Percentiles rank a stretch among this genome's conserved stretches.
Conservation (phyloP, 2,113 vertebrate genomes). For the Phyllostomus hastatus region DNA sequence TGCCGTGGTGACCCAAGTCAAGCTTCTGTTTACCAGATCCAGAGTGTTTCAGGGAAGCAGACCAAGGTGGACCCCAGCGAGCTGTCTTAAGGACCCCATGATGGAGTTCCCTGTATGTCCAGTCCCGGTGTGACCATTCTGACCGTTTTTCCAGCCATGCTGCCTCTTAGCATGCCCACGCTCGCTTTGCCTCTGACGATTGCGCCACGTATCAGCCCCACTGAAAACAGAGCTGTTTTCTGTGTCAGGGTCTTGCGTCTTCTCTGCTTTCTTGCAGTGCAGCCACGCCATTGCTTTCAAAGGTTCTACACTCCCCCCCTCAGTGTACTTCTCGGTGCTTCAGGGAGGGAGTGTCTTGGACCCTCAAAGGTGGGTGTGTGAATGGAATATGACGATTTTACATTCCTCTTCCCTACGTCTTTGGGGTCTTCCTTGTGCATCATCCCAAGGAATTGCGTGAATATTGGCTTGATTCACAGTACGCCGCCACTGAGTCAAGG, state of each 20-base stretch:
- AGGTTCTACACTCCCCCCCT: background rate
- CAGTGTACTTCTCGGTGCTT: background rate
- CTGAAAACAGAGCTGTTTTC: background rate
- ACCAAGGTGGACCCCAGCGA: background rate
- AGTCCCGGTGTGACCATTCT: no score
- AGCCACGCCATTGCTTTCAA: background rate
- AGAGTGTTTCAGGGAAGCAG: background rate
- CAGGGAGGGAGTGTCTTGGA: background rate
- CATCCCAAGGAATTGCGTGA: background rate
- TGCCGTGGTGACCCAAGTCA: background rate
- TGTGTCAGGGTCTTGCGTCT: background rate
- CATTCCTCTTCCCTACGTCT: background rate
- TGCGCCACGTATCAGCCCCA: background rate
- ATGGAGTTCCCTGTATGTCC: background rate
- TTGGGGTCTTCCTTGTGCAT: background rate
- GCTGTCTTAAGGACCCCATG: background rate
- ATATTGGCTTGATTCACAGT: background rate
- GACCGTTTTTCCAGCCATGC: background rate
- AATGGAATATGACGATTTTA: background rate
- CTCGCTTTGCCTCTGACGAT: background rate
- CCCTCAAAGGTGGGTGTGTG: background rate
- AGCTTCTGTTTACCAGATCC: background rate
- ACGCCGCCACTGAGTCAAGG: background rate
- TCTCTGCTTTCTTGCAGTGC: background rate
- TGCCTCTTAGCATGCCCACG: accelerated